Percentiles rank a stretch among this genome's conserved stretches.
phyloP scores from a whole-genome alignment of 2,113 vertebrate species.

The Pelodiscus sinensis region DNA sequence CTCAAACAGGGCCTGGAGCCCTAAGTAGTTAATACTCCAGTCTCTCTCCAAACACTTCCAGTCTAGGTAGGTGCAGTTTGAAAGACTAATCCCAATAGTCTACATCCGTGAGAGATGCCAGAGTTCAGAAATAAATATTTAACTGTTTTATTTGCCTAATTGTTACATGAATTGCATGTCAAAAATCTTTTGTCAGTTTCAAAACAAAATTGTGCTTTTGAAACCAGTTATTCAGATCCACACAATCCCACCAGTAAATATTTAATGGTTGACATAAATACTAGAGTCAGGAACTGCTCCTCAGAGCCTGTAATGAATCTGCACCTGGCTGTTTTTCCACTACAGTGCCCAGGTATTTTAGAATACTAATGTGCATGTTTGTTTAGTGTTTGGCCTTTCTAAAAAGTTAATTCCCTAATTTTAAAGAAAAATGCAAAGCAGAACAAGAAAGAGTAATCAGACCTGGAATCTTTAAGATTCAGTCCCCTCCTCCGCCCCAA shows the following conservation, averaged over 20 bases:
- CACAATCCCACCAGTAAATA: fast-evolving
- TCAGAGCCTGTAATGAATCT: fast-evolving
- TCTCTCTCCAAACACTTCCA: background rate
- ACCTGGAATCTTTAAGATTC: background rate
- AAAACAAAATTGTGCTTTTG: fast-evolving
- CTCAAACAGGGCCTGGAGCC: background rate
- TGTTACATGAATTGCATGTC: fast-evolving
- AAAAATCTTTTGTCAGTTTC: background rate
- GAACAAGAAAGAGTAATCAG: background rate
- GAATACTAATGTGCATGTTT: background rate
- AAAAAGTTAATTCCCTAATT: background rate
- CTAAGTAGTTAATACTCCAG: background rate
- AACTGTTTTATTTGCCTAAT: background rate
- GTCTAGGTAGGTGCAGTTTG: background rate
- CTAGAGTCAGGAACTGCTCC: background rate
- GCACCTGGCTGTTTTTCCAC: background rate
- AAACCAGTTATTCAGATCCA: background rate
- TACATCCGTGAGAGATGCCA: background rate
- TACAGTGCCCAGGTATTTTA: background rate
- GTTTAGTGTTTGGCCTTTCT: background rate
- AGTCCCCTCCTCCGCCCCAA: background rate
- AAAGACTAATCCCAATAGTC: background rate
- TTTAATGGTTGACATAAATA: fast-evolving
- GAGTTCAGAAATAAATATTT: background rate
- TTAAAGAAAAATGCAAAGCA: background rate